Conservation (phyloP, 2,888 invertebrate genomes). For the Galeruca laticollis region DNA sequence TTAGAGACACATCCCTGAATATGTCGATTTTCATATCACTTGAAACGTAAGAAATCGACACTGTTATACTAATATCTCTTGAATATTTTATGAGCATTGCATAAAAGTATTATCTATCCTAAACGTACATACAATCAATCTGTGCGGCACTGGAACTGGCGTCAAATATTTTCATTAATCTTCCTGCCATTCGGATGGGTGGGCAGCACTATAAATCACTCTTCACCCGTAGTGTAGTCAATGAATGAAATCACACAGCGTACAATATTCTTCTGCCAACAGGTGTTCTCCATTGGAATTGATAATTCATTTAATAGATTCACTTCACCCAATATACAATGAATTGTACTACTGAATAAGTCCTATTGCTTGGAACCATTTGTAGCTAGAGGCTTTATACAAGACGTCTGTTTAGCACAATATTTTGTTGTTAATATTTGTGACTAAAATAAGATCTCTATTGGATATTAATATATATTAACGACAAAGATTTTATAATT, state of each 20-base stretch:
- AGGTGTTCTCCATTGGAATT: conserved; percentile 48
- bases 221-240: conserved; percentile 20
- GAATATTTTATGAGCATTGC: not conserved
- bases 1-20: not conserved
- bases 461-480: too few species aligned
- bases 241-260: conserved; percentile 32
- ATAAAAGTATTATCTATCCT: not conserved
- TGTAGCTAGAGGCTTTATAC: not conserved
- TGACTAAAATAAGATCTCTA: too few species aligned
- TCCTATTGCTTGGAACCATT: not conserved
- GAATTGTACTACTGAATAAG: not conserved
- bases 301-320: conserved; percentile 44
- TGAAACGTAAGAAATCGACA: not conserved
- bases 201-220: conserved; percentile 32
- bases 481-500: too few species aligned
- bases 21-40: not conserved
- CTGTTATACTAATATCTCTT: not conserved
- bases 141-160: conserved; percentile 5
- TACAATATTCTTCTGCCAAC: conserved; percentile 44
- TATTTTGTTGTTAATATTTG: too few species aligned
- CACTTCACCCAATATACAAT: conserved; percentile 3
- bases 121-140: conserved; percentile 9
- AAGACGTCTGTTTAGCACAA: too few species aligned
- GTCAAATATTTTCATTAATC: conserved; percentile 34
- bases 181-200: conserved; percentile 24